Evolutionary conservation across 2,888 invertebrate species (phyloP), one percentile per base, ranked within the genome.

Genomic region (Vannuccia rotundouncinata): DNA sequence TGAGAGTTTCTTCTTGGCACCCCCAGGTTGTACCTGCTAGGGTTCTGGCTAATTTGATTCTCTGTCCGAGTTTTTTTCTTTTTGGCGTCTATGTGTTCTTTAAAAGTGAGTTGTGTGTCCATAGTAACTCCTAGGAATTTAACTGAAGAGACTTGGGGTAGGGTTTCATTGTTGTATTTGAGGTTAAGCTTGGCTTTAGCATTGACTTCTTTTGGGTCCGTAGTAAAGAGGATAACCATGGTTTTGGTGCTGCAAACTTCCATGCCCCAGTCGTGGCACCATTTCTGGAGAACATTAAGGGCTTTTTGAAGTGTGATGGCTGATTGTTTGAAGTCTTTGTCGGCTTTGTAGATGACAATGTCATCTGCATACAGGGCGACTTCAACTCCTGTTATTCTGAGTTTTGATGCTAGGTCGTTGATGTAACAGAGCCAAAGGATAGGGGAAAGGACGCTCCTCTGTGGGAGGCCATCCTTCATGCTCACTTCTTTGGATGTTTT

Each of bases 351-450:
- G 1, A 77, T 25, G 0, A 59, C 2, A 17, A 5, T 25, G 1
- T 76, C 77, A 27, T 77, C 77, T 22, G 77, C 77, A 31, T 77
- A 77, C 13, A 77, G 77, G 31, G 25, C 2, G 29, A 77, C 77
- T 25, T 77, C 77, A 25, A 77, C 77, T 29, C 59, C 77, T 66
- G 5, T 22, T 22, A 2, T n/a, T 59, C 1, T 31, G 1, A 59
- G 25, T 5, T 2, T 59, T 1, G 28, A 2, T 1, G 77, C 25
- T 77, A 77, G 77, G 77, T 77, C 77, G 77, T 77, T 77, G 31
- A 77, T 77, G 77, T 77, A 77, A 1, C 45, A 31, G 25, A 77
- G 31, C 77, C 77, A 77, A 1, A 77, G 31, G 30, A 77, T 31
- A 2, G 77, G 29, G 25, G 77, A 31, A 1, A 77, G 77, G 25